A percentile compares a stretch with the other conserved stretches of the same genome.
These are phyloP conservation scores for Danaus plexippus DNA, from an alignment of 1,140 invertebrate genomes.

Conservation along the genomic window DNA sequence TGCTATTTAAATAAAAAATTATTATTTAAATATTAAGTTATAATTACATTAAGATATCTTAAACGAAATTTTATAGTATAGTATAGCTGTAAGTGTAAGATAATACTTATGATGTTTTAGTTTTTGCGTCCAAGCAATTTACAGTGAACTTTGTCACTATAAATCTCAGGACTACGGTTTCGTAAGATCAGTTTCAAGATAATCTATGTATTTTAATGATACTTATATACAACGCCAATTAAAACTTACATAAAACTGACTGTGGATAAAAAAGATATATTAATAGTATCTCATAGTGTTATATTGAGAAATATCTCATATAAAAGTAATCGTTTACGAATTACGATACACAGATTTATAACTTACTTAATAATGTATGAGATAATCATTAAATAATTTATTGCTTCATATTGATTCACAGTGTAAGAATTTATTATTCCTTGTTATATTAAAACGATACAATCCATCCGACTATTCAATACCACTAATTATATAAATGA, in stretches of 20 bases:
- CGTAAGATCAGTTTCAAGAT: constrained; percentile 17
- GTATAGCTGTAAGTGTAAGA: constrained; percentile 11
- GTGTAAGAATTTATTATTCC: too few relatives aligned
- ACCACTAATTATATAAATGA: too few relatives aligned
- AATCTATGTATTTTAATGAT: constrained; percentile 21
- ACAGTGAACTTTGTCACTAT: constrained; percentile 30
- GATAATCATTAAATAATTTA: too few relatives aligned
- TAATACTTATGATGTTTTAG: constrained; percentile 20
- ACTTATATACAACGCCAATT: constrained; percentile 17
- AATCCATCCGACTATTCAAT: too few relatives aligned
- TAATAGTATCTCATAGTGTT: too few relatives aligned
- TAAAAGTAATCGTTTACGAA: too few relatives aligned
- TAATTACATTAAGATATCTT: constrained; percentile 3
- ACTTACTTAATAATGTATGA: too few relatives aligned
- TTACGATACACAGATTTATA: too few relatives aligned
- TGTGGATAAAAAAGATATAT: too few relatives aligned
- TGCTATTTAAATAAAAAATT: not conserved
- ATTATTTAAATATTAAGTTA: not conserved
- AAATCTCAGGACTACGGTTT: constrained; percentile 27
- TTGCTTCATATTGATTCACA: too few relatives aligned
- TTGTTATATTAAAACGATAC: too few relatives aligned
- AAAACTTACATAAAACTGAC: not conserved
- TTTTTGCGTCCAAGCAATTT: constrained; percentile 33
- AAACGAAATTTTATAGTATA: not conserved
- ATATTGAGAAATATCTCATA: too few relatives aligned